Conservation (phyloP, 2,797 vertebrate genomes). For the Hozukius guyotensis region DNA sequence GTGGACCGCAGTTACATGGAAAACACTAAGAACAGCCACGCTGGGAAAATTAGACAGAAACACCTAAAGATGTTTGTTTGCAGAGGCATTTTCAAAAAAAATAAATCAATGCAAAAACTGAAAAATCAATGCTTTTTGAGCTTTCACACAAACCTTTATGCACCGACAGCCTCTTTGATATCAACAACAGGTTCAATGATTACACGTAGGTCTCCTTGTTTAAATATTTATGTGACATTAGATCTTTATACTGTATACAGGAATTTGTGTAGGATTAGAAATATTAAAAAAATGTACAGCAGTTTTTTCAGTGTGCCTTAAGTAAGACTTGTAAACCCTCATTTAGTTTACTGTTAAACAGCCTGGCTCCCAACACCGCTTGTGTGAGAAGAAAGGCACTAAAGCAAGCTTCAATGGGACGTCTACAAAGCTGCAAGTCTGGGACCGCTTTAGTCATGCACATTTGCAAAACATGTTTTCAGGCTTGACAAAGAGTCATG, state of each 20-base stretch:
- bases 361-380: background rate
- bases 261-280: background rate
- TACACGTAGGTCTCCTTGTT: background rate
- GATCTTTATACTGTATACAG: no score
- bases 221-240: background rate
- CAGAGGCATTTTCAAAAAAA: slow-evolving; percentile 1
- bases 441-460: background rate
- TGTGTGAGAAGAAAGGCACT: background rate
- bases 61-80: slow-evolving; percentile 19
- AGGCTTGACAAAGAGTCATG: background rate
- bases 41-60: slow-evolving; percentile 22
- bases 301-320: background rate
- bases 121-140: background rate
- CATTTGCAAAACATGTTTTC: background rate
- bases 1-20: slow-evolving; percentile 53
- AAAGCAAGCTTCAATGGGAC: background rate
- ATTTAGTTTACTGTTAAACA: background rate
- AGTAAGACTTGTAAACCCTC: background rate
- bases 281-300: background rate
- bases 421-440: background rate
- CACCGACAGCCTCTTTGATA: background rate
- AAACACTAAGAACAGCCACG: background rate
- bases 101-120: slow-evolving; percentile 5
- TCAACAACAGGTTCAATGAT: background rate
- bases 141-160: background rate